These are phyloP conservation scores for Catajapyx aquilonaris DNA, from an alignment of 1,140 invertebrate species.

Conservation along the genomic window DNA sequence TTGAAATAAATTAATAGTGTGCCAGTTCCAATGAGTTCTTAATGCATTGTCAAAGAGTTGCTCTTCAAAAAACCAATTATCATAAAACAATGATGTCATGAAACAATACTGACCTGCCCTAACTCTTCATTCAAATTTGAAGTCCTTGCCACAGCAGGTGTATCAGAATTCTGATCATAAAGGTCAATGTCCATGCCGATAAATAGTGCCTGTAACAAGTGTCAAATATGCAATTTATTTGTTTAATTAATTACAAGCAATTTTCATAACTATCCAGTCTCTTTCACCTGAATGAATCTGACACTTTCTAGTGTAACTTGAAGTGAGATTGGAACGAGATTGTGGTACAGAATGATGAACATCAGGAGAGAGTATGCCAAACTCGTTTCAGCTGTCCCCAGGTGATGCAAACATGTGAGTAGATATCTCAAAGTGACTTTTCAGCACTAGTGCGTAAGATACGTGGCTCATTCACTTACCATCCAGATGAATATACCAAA, in stretches of 20 bases:
- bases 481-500: slow-evolving; percentile 69
- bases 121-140: slow-evolving; percentile 98
- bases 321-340: slow-evolving; percentile 95
- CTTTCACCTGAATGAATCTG: slow-evolving; percentile 67
- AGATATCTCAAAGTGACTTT: too few relatives aligned
- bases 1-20: too few relatives aligned
- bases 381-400: slow-evolving; percentile 47
- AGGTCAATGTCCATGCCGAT: slow-evolving; percentile 93
- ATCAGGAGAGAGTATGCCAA: slow-evolving; percentile 92
- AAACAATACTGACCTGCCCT: slow-evolving; percentile 53
- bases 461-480: too few relatives aligned
- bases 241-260: too few relatives aligned
- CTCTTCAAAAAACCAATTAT: not conserved
- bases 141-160: slow-evolving; percentile 88
- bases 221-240: not conserved
- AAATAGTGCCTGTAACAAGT: slow-evolving; percentile 60
- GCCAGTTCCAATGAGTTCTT: slow-evolving; percentile 7
- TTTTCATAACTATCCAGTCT: slow-evolving; percentile 18
- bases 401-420: too few relatives aligned
- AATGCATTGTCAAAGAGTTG: not conserved
- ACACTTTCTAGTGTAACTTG: slow-evolving; percentile 98
- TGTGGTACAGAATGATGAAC: slow-evolving; percentile 99
- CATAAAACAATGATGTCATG: slow-evolving; percentile 1
- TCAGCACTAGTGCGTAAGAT: too few relatives aligned
- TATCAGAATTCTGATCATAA: slow-evolving; percentile 83